Percentiles rank a stretch among this genome's conserved stretches.
Conservation (phyloP, 2,797 vertebrate genomes). For the Champsocephalus gunnari region DNA sequence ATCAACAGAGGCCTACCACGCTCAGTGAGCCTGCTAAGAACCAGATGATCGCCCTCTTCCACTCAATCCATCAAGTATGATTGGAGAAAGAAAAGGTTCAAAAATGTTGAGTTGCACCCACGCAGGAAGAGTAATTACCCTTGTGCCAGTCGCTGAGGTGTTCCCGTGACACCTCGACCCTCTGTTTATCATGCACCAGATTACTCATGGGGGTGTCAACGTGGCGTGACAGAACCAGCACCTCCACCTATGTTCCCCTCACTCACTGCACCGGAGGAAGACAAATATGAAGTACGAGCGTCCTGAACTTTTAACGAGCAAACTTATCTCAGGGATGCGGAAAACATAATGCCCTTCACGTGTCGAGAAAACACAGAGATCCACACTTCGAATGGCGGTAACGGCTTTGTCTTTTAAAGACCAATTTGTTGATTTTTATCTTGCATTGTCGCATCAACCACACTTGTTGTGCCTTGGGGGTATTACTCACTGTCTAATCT, state of each 20-base stretch:
- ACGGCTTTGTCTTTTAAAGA: constrained; percentile 24
- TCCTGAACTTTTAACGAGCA: constrained; percentile 66
- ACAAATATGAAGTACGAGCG: constrained; percentile 62
- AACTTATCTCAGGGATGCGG: constrained; percentile 60
- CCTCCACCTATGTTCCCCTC: constrained; percentile 67
- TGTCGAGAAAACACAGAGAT: constrained; percentile 2
- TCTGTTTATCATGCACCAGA: constrained; percentile 83
- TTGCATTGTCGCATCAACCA: constrained; percentile 38
- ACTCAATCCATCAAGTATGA: constrained; percentile 87
- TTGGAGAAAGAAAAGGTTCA: constrained; percentile 86
- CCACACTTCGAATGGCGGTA: constrained; percentile 40
- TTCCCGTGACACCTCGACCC: constrained; percentile 78
- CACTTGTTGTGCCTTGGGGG: constrained; percentile 18
- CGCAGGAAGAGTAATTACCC: constrained; percentile 84
- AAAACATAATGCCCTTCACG: constrained; percentile 54
- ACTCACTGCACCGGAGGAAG: constrained; percentile 49
- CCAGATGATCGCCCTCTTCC: constrained; percentile 84
- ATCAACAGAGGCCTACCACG: constrained; percentile 80
- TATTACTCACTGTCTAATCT: constrained; percentile 66
- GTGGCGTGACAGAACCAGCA: constrained; percentile 66
- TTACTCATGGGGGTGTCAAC: constrained; percentile 75
- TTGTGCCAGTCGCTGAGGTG: constrained; percentile 77
- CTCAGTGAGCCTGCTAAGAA: constrained; percentile 82
- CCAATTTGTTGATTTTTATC: constrained; percentile 59
- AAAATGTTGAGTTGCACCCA: constrained; percentile 82